Evolutionary conservation across 2,113 vertebrate genomes (phyloP), one percentile per base, ranked within the genome.

Genomic region (Hyla sarda): DNA sequence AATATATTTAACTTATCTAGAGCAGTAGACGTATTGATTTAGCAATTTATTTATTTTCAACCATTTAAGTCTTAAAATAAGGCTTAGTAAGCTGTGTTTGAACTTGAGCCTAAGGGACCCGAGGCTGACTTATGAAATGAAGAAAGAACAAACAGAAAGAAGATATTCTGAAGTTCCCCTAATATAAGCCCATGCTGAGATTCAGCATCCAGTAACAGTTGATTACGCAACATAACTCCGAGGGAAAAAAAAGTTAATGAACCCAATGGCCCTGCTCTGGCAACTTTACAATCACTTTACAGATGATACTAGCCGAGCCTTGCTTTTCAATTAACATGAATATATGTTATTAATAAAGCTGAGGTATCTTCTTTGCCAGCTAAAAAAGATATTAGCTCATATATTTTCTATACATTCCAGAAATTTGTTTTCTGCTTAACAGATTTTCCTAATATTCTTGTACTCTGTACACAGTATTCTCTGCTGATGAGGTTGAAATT

Each of bases 11-110:
- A 87, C 67, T 74, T 50, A 47, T 72, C 65, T 79, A 21, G 23
- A 86, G 71, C 52, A 30, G 21, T 41, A 48, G 74, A 74, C 58
- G 17, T 81, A 86, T 86, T 86, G 84, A 86, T 86, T 54, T 54
- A 58, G 34, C 25, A 32, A 81, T 86, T 86, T 80, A 72, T 16
- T 86, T n/a, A n/a, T n/a, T n/a, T n/a, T n/a, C n/a, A n/a, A n/a
- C n/a, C n/a, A n/a, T n/a, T n/a, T n/a, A n/a, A n/a, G n/a, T n/a
- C n/a, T n/a, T n/a, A n/a, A n/a, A n/a, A n/a, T n/a, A n/a, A n/a
- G n/a, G n/a, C n/a, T n/a, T n/a, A n/a, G n/a, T n/a, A n/a, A n/a
- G n/a, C n/a, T n/a, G n/a, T n/a, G n/a, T n/a, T n/a, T n/a, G n/a
- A n/a, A n/a, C n/a, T n/a, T n/a, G n/a, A n/a, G n/a, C n/a, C 65